A percentile compares a stretch with the other conserved stretches of the same genome.
Evolutionary conservation across 2,888 invertebrate species (phyloP).

Genomic region (Melanostoma mellinum): DNA sequence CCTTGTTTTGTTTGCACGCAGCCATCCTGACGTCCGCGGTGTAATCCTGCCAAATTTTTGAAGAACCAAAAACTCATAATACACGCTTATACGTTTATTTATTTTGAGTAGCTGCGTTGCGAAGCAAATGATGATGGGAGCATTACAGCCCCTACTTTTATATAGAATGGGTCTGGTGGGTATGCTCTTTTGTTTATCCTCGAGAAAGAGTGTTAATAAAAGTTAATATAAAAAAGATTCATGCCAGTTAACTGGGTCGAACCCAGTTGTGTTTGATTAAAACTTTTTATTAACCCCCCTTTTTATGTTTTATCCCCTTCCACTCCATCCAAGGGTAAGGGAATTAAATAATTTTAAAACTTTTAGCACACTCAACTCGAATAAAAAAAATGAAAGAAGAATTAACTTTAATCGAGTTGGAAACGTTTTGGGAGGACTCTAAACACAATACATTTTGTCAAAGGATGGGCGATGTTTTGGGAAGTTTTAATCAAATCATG

Average conservation of each 20-base stretch:
- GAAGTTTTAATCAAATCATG: constrained; percentile 53
- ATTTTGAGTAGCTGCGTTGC: not conserved
- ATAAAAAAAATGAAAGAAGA: constrained; percentile 13
- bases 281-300: constrained; percentile 31
- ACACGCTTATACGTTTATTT: not conserved
- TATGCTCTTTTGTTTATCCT: constrained; percentile 5
- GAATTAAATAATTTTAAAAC: constrained; percentile 40
- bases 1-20: constrained; percentile 56
- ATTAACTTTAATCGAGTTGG: constrained; percentile 8
- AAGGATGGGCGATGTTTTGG: not conserved
- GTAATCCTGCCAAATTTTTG: too few relatives aligned
- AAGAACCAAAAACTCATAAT: not conserved
- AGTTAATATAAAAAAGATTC: constrained; percentile 35
- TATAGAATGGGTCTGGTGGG: not conserved
- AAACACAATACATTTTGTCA: not conserved
- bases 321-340: constrained; percentile 17
- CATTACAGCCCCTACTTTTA: too few relatives aligned
- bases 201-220: not conserved
- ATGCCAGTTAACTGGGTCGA: constrained; percentile 46
- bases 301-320: too few relatives aligned
- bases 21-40: constrained; percentile 38
- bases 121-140: too few relatives aligned
- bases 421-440: constrained; percentile 7
- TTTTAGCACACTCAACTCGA: constrained; percentile 29
- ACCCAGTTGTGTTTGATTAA: constrained; percentile 61